These are phyloP conservation scores for Eristalis pertinax DNA, from an alignment of 2,888 invertebrate species.

Conservation along the genomic window DNA sequence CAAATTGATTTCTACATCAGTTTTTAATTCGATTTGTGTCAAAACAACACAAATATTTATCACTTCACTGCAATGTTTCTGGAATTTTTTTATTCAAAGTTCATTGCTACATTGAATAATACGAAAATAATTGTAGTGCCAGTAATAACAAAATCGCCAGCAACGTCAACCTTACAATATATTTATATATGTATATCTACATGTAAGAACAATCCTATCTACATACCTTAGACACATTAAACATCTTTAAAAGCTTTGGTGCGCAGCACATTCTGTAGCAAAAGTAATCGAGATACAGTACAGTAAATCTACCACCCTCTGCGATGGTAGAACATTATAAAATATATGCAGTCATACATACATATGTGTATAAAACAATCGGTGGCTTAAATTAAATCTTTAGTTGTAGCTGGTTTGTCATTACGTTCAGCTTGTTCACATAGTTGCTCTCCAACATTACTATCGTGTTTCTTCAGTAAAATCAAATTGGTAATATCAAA, in stretches of 20 bases:
- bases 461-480: not conserved
- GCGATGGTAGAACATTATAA: constrained; percentile 48
- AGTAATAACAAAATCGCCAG: constrained; percentile 6
- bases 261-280: constrained; percentile 37
- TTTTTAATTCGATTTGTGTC: not conserved
- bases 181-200: not conserved
- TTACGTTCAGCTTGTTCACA: constrained; percentile 45
- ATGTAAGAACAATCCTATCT: constrained; percentile 2
- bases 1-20: not conserved
- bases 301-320: constrained; percentile 59
- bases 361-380: constrained; percentile 68
- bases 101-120: constrained; percentile 7
- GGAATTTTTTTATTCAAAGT: not conserved
- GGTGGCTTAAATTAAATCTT: constrained; percentile 64
- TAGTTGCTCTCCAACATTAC: not conserved
- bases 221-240: constrained; percentile 23
- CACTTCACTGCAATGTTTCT: not conserved
- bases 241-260: constrained; percentile 57
- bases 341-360: constrained; percentile 15
- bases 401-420: constrained; percentile 61
- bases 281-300: constrained; percentile 13
- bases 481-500: not conserved
- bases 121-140: not conserved
- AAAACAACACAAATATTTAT: not conserved
- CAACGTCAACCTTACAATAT: not conserved